Evolutionary conservation across 1,140 invertebrate genomes (phyloP), one percentile per base, ranked within the genome.

Genomic region (Eriocheir sinensis): DNA sequence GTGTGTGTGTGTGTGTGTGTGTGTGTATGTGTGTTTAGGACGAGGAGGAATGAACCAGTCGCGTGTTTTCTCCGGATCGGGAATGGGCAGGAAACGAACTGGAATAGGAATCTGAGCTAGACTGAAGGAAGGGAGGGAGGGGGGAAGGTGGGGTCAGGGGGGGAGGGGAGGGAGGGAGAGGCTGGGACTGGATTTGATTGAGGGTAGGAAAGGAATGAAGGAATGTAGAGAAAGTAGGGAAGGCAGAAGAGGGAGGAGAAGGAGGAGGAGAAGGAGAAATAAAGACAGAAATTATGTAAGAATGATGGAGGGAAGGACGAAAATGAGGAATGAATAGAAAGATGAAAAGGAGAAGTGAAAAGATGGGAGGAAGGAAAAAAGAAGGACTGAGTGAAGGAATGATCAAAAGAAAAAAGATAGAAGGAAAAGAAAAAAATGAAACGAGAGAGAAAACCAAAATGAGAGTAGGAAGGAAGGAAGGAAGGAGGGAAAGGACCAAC

Each of bases 221-320:
- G 30, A n/a, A 83, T 12, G 30, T 12, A 83, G 81, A 83, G 81
- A 83, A n/a, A 38, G 30, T 21, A n/a, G 12, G 36, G 15, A n/a
- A 83, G 30, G 12, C 12, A 34, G 36, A 32, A 12, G 30, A n/a
- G 30, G 81, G 15, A n/a, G 30, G 36, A 34, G 81, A 83, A n/a
- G 30, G 81, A 83, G 81, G 30, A n/a, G 30, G 81, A 83, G 81
- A 83, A n/a, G 30, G 81, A 83, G 81, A 83, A n/a, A 83, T 12
- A 83, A n/a, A 83, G 81, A 36, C 0, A 36, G 12, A 9, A 34
- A 9, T 15, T 6, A 30, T 15, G 8, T 38, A 41, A 27, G 9
- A 86, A 41, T 40, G 83, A n/a, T 86, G 17, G 27, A 0, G 17
- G 36, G 15, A 85, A 41, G 9, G n/a, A 85, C 3, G 4, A 30